A percentile compares a stretch with the other conserved stretches of the same genome.
These are phyloP conservation scores for Aplochiton taeniatus DNA, from an alignment of 2,797 vertebrate species.

Conservation along the genomic window DNA sequence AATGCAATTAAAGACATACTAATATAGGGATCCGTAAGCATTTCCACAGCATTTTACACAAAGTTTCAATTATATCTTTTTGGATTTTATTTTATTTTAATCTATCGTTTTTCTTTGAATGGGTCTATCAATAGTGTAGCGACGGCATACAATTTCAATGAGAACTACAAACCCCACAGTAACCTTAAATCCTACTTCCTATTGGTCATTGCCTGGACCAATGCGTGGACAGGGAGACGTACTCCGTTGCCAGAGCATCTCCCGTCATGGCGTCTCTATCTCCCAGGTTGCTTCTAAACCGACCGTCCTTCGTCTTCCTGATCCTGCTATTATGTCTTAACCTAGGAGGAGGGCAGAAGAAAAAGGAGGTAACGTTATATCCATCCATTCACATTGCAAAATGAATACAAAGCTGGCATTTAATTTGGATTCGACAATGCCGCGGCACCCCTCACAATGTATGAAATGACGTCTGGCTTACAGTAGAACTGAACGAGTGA, in stretches of 20 bases:
- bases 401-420: not conserved
- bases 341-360: slow-evolving; percentile 78
- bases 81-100: no score
- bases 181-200: slow-evolving; percentile 3
- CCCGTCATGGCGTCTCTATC: slow-evolving; percentile 72
- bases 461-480: not conserved
- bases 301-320: slow-evolving; percentile 55
- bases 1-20: no score
- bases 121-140: no score
- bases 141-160: no score
- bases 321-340: slow-evolving; percentile 70
- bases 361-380: slow-evolving; percentile 76
- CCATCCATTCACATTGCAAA: not conserved
- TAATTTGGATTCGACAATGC: not conserved
- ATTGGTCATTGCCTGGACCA: slow-evolving; percentile 66
- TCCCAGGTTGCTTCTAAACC: slow-evolving; percentile 46
- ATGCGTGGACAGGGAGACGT: slow-evolving; percentile 51
- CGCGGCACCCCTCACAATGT: no score
- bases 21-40: no score
- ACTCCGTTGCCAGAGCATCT: slow-evolving; percentile 66
- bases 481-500: no score
- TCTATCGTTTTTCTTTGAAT: no score
- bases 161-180: slow-evolving; percentile 71
- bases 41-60: no score
- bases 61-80: no score